A percentile compares a stretch with the other conserved stretches of the same genome.
phyloP scores from a whole-genome alignment of 2,797 vertebrate genomes.

The Hafferia zeledoni region DNA sequence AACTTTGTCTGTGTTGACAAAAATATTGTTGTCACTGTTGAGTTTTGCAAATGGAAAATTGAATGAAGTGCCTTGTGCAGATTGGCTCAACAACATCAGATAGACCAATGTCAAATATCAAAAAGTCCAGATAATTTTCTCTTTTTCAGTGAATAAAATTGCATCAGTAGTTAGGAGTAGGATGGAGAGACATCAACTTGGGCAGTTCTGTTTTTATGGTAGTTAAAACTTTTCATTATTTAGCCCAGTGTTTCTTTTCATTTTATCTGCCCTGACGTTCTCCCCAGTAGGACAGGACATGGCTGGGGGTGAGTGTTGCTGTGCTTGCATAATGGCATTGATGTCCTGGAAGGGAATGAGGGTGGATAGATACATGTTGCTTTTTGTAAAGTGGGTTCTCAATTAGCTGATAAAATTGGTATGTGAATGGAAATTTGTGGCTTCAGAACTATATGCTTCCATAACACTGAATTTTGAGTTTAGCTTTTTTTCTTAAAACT shows the following conservation, averaged over 20 bases:
- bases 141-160: not conserved
- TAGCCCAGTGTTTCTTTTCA: not conserved
- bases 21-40: not conserved
- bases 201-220: not conserved
- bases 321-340: not conserved
- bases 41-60: not conserved
- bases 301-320: not conserved
- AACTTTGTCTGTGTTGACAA: not conserved
- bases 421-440: not conserved
- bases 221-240: not conserved
- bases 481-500: not conserved
- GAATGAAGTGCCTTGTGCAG: not conserved
- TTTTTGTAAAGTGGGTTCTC: not conserved
- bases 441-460: not conserved
- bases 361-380: not conserved
- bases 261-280: not conserved
- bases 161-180: not conserved
- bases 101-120: not conserved
- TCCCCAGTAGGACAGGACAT: not conserved
- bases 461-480: not conserved
- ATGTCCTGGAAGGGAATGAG: not conserved
- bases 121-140: not conserved
- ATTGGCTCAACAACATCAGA: not conserved
- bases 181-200: not conserved
- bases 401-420: not conserved